phyloP scores from a whole-genome alignment of 1,140 invertebrate species.

The Drosophila takahashii region DNA sequence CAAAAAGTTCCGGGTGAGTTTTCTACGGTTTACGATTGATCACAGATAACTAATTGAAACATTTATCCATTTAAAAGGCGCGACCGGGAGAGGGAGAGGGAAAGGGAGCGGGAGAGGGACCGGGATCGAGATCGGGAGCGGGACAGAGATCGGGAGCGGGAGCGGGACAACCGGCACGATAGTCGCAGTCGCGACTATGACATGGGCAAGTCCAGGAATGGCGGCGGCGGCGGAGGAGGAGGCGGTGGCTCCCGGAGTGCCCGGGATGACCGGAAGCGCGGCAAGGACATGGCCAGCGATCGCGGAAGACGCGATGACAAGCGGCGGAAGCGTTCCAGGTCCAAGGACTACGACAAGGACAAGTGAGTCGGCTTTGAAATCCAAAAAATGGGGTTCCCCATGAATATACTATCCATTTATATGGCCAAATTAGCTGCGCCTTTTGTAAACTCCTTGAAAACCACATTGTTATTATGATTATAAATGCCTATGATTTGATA shows the following conservation, averaged over 20 bases:
- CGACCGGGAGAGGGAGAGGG: conserved; percentile 49
- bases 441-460: too few relatives aligned
- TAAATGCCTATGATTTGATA: too few relatives aligned
- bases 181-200: conserved; percentile 60
- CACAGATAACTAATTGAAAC: not conserved
- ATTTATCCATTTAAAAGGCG: not conserved
- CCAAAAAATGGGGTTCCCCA: not conserved
- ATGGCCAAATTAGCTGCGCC: too few relatives aligned
- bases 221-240: conserved; percentile 25
- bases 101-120: conserved; percentile 67
- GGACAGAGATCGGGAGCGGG: conserved; percentile 45
- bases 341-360: conserved; percentile 80
- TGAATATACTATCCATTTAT: too few relatives aligned
- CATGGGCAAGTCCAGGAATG: conserved; percentile 57
- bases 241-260: conserved; percentile 29
- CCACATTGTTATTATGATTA: too few relatives aligned
- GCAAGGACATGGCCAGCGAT: conserved; percentile 85
- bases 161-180: conserved; percentile 51
- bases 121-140: conserved; percentile 49
- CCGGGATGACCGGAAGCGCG: conserved; percentile 60
- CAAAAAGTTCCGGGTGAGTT: conserved; percentile 37
- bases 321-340: conserved; percentile 82
- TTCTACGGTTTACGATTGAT: not conserved
- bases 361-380: conserved; percentile 42
- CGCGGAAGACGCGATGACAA: conserved; percentile 84